Base-by-base conservation (phyloP, 2,888 invertebrate species). In the Stenoptilia bipunctidactyla region DNA sequence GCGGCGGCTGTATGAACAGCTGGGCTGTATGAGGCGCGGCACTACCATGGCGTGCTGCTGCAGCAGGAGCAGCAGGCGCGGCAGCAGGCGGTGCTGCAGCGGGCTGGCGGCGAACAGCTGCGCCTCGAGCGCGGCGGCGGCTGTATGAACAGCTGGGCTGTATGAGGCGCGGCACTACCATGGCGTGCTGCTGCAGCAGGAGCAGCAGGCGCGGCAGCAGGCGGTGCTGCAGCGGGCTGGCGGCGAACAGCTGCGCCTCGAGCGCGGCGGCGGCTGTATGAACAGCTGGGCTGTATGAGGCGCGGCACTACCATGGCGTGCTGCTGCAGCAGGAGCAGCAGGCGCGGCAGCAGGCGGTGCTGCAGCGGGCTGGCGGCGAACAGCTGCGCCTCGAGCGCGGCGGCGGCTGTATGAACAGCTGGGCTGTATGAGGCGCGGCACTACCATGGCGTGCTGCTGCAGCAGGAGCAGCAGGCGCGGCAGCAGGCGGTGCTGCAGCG, bases 281-380 rank as follows among this genome's bases (percentile, higher is more conserved):
- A 9, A 5, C 25, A 6, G 25, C 25, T 25, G n/a, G n/a, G 25
- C 5, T 25, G 25, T 9, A 25, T 25, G 46, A 51, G 45, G 20
- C 51, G 45, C 20, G 51, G 53, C 40, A 51, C 36, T 30, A 51
- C n/a, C n/a, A n/a, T n/a, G n/a, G 40, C 42, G 34, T 48, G 43
- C 39, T 43, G 50, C 39, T 25, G 25, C 25, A 25, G 25, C 25
- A 25, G 25, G 25, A 6, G 25, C 25, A 25, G 25, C 25, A 25
- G 43, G 50, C 34, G 40, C 47, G 41, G 39, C 46, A 38, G 43
- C 41, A 49, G 45, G 36, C 25, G 25, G 25, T 25, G 25, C 25
- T 25, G 25, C 25, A n/a, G n/a, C n/a, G 5, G 5, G 25, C 25
- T 25, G 9, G 25, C 9, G 9, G 25, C 9, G 25, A 25, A 6